A percentile compares a stretch with the other conserved stretches of the same genome.
Evolutionary conservation across 2,797 vertebrate species (phyloP).

Genomic region (Sebastes baramenuke): DNA sequence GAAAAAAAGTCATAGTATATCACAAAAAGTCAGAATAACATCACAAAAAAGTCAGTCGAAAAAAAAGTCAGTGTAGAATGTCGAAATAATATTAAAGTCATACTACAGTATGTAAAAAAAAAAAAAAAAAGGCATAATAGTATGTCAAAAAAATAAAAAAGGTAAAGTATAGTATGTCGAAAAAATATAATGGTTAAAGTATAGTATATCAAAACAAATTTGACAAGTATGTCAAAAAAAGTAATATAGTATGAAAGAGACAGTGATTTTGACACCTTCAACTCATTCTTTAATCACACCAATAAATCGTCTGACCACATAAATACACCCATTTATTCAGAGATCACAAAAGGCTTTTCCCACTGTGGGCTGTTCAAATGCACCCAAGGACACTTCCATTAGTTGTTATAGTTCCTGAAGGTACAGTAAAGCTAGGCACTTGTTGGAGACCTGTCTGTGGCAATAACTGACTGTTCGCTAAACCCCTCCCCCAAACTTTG

Average conservation of each 20-base stretch:
- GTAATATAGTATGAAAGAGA: background rate
- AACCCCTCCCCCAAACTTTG: background rate
- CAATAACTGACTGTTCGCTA: background rate
- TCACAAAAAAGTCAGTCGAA: too few species aligned
- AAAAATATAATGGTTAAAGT: background rate
- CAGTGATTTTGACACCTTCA: background rate
- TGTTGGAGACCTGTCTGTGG: background rate
- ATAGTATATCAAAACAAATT: background rate
- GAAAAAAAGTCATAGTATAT: too few species aligned
- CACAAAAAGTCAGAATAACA: too few species aligned
- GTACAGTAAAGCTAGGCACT: background rate
- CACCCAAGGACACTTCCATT: background rate
- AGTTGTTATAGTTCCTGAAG: background rate
- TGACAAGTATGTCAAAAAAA: background rate
- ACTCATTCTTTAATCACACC: background rate
- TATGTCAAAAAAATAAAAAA: too few species aligned
- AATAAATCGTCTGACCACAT: background rate
- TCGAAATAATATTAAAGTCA: too few species aligned
- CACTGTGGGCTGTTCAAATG: background rate
- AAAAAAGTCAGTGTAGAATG: background rate
- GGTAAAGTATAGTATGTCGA: accelerated
- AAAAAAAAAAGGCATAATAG: too few species aligned
- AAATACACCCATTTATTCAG: background rate
- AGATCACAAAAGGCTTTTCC: background rate
- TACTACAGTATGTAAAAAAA: too few species aligned